These are phyloP conservation scores for Pitta sordida DNA, from an alignment of 2,113 vertebrate genomes.

Conservation along the genomic window DNA sequence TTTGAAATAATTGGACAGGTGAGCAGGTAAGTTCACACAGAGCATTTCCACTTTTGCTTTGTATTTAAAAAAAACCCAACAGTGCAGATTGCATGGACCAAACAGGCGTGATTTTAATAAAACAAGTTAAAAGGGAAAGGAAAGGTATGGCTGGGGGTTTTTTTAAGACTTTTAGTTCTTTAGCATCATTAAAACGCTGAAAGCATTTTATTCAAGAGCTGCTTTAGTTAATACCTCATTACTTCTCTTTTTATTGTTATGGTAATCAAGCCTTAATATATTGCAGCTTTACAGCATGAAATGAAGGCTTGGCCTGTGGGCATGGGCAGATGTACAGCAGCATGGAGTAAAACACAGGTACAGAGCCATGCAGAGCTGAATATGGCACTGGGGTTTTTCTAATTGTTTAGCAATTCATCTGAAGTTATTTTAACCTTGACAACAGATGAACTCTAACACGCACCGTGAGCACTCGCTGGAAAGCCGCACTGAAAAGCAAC, in stretches of 20 bases:
- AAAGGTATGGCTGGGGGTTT: not conserved
- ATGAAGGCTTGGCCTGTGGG: conserved; percentile 67
- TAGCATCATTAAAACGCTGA: conserved; percentile 49
- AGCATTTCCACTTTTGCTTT: conserved; percentile 32
- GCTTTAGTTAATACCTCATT: conserved; percentile 59
- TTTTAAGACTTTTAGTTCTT: not conserved
- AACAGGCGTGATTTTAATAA: not conserved
- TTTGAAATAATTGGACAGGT: conserved; percentile 66
- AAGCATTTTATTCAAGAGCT: conserved; percentile 51
- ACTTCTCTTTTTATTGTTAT: conserved; percentile 66
- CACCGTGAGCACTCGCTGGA: not conserved
- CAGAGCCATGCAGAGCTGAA: conserved; percentile 5
- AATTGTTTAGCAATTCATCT: conserved; percentile 70
- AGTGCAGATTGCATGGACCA: not conserved
- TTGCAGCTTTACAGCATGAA: conserved; percentile 31
- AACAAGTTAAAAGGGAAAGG: not conserved
- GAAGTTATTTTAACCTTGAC: conserved; percentile 75
- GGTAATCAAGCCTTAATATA: conserved; percentile 67
- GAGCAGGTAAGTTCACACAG: conserved; percentile 51
- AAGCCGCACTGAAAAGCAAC: not conserved
- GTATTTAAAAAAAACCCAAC: not conserved
- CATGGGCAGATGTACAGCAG: conserved; percentile 76
- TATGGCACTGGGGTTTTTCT: conserved; percentile 38
- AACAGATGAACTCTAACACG: conserved; percentile 34
- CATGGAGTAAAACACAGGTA: conserved; percentile 65